Percentiles rank a stretch among this genome's conserved stretches.
Conservation (phyloP, 92 coral and sea anemone genomes). For the Epizoanthus illoricatus region DNA sequence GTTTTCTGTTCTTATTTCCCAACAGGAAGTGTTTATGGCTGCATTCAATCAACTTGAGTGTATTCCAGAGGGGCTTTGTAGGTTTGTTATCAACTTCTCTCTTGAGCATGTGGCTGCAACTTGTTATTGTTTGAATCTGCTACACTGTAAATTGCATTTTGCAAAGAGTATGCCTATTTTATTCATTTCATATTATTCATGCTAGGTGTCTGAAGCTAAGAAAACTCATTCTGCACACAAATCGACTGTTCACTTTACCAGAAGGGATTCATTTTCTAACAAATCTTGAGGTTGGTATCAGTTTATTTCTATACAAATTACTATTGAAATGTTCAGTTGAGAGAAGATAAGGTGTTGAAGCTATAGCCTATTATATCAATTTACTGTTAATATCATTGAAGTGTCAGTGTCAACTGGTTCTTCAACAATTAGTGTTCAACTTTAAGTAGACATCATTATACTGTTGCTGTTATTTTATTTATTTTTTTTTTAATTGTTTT, state of each 20-base stretch:
- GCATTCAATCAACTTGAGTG: conserved; percentile 96
- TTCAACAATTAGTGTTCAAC: too few species aligned
- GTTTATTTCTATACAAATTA: neutral
- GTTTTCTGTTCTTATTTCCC: neutral
- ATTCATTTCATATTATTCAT: neutral
- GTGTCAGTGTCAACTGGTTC: too few species aligned
- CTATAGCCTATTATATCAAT: too few species aligned
- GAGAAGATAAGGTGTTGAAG: too few species aligned
- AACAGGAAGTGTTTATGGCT: conserved; percentile 93
- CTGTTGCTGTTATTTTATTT: neutral
- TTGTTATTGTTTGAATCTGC: too few species aligned
- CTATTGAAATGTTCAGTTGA: neutral
- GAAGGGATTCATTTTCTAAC: conserved; percentile 96
- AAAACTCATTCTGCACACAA: conserved; percentile 90
- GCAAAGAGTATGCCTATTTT: too few species aligned
- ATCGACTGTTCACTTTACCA: conserved; percentile 91
- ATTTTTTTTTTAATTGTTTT: neutral
- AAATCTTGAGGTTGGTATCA: conserved; percentile 73
- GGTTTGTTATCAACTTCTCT: conserved; percentile 49
- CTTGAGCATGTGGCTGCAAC: too few species aligned
- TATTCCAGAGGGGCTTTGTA: conserved; percentile 97
- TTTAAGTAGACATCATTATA: too few species aligned
- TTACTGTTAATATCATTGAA: too few species aligned
- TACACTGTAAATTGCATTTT: too few species aligned
- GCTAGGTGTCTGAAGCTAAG: conserved; percentile 86